Percentiles rank a stretch among this genome's conserved stretches.
phyloP scores from a whole-genome alignment of 2,113 vertebrate genomes.

The Vulpes ferrilata region DNA sequence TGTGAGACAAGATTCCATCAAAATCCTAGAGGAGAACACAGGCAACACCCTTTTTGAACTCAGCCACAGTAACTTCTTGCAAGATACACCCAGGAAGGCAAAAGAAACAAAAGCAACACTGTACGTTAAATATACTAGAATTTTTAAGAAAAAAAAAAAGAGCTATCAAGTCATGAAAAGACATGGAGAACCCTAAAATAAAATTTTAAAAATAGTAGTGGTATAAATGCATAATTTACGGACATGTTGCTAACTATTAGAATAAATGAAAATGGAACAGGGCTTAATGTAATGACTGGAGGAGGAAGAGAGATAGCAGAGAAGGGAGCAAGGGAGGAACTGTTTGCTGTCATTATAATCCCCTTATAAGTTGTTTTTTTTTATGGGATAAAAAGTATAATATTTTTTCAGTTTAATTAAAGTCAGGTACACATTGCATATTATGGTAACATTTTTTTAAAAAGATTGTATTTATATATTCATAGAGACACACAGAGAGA shows the following conservation, averaged over 20 bases:
- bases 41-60: too few relatives aligned
- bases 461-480: too few relatives aligned
- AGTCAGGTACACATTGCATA: not conserved
- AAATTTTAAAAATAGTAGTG: not conserved
- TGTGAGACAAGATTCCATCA: too few relatives aligned
- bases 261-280: not conserved
- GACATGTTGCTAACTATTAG: not conserved
- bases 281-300: not conserved
- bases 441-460: not conserved
- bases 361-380: not conserved
- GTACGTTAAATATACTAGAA: not conserved
- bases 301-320: not conserved
- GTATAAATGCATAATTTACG: not conserved
- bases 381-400: not conserved
- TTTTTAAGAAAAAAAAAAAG: not conserved
- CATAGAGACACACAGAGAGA: too few relatives aligned
- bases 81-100: too few relatives aligned
- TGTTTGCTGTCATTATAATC: not conserved
- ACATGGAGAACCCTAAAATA: not conserved
- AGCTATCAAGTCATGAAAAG: not conserved
- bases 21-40: too few relatives aligned
- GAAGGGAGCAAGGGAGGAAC: too few relatives aligned
- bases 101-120: not conserved
- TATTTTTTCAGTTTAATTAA: not conserved
- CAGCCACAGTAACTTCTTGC: too few relatives aligned